These are phyloP conservation scores for Setophaga coronata DNA, from an alignment of 2,113 vertebrate species.

Conservation along the genomic window DNA sequence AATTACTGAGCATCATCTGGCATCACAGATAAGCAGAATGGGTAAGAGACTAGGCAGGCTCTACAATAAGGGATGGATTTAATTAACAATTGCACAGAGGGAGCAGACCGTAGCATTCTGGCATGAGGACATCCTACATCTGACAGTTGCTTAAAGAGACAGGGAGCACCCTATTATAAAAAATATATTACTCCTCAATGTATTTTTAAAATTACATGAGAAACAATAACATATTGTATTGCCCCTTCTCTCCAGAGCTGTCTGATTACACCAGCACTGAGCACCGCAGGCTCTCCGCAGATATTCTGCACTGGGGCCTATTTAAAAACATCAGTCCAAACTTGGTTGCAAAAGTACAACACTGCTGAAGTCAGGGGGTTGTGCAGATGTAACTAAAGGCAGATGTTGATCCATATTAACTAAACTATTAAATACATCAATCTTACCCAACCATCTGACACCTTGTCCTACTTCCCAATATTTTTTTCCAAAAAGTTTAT, in stretches of 20 bases:
- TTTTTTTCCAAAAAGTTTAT: conserved; percentile 31
- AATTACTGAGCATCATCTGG: conserved; percentile 65
- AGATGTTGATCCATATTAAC: conserved; percentile 62
- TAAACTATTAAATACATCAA: conserved; percentile 55
- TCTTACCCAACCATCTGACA: conserved; percentile 28
- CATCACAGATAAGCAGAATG: conserved; percentile 47
- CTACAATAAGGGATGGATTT: conserved; percentile 61
- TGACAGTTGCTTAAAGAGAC: conserved; percentile 65
- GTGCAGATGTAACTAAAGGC: conserved; percentile 57
- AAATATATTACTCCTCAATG: conserved; percentile 41
- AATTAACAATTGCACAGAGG: conserved; percentile 61
- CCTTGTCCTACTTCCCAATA: conserved; percentile 1
- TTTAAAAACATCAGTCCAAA: conserved; percentile 50
- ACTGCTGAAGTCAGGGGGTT: conserved; percentile 10
- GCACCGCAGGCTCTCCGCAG: not conserved
- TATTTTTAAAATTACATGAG: conserved; percentile 35
- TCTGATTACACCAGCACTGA: conserved; percentile 1
- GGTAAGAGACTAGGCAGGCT: conserved; percentile 43
- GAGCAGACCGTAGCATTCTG: conserved; percentile 51
- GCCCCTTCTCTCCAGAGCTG: conserved; percentile 15
- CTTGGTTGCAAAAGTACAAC: conserved; percentile 32
- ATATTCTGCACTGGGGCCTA: conserved; percentile 9
- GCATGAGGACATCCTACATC: conserved; percentile 21
- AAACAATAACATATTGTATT: conserved; percentile 59
- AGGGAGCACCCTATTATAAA: conserved; percentile 54